Percentiles rank a stretch among this genome's conserved stretches.
Evolutionary conservation across 35 echinoderm and acorn worm genomes (phyloP).

Genomic region (Ophioderma brevispina): DNA sequence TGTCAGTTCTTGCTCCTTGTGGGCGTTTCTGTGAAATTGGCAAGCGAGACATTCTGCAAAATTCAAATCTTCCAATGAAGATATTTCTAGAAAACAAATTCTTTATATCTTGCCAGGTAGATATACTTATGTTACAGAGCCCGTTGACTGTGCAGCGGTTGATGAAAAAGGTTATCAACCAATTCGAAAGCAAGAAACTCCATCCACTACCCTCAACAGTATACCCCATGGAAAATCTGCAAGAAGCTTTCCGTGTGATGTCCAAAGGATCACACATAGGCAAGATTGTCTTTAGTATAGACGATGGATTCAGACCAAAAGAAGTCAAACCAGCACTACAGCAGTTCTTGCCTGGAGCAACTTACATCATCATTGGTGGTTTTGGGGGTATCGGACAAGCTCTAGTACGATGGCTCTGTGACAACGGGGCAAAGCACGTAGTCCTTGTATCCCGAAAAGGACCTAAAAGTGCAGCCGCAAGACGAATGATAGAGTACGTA

Average conservation of each 20-base stretch:
- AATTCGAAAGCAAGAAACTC: conserved; percentile 37
- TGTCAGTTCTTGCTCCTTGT: conserved; percentile 51
- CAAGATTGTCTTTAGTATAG: conserved; percentile 50
- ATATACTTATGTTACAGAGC: conserved; percentile 29
- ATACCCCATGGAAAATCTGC: conserved; percentile 40
- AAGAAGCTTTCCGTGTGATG: conserved; percentile 44
- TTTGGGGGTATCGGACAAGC: conserved; percentile 65
- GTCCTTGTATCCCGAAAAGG: conserved; percentile 48
- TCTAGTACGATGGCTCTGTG: conserved; percentile 67
- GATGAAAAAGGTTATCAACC: conserved; percentile 21
- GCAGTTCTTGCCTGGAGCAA: conserved; percentile 69
- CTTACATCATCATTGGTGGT: conserved; percentile 77
- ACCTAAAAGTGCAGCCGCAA: conserved; percentile 16
- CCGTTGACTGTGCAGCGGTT: conserved; percentile 16
- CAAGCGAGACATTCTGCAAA: not conserved
- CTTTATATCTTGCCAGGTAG: conserved; percentile 70
- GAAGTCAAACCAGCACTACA: conserved; percentile 35
- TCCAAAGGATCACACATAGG: conserved; percentile 27
- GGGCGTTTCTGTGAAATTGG: conserved; percentile 68
- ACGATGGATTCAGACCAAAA: conserved; percentile 39
- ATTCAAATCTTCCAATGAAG: conserved; percentile 46
- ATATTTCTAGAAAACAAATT: conserved; percentile 60
- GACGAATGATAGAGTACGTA: conserved; percentile 48
- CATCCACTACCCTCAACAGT: conserved; percentile 32
- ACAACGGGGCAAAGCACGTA: conserved; percentile 81